These are phyloP conservation scores for Paraescarpia echinospica DNA, from an alignment of 1,140 invertebrate genomes.

Conservation along the genomic window DNA sequence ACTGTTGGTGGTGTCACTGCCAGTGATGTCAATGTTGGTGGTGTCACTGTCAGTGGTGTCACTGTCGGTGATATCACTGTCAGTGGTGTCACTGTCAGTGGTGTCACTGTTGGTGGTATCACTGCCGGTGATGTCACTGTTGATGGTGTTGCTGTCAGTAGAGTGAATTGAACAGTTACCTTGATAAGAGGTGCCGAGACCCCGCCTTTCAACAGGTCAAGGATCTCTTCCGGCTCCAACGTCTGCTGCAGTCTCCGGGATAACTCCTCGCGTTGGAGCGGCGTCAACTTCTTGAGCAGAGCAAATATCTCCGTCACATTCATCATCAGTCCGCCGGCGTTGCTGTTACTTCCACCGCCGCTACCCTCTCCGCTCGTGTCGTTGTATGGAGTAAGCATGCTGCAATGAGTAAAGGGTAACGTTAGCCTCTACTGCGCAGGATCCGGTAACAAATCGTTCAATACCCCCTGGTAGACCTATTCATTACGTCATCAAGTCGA, in stretches of 20 bases:
- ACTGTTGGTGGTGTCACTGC: too few species aligned
- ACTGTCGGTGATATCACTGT: too few species aligned
- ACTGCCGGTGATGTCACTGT: too few species aligned
- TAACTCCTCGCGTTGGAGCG: not conserved
- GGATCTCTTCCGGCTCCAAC: not conserved
- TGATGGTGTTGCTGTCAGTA: too few species aligned
- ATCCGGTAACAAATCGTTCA: too few species aligned
- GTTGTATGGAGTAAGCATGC: not conserved
- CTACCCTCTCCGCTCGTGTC: not conserved
- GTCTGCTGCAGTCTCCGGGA: not conserved
- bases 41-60: too few species aligned
- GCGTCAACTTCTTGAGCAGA: constrained; percentile 12
- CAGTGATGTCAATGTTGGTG: too few species aligned
- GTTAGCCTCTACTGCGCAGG: too few species aligned
- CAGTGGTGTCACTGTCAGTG: too few species aligned
- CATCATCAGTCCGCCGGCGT: not conserved
- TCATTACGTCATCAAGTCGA: too few species aligned
- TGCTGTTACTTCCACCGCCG: not conserved
- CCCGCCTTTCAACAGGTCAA: not conserved
- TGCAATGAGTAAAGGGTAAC: not conserved
- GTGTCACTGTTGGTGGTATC: too few species aligned
- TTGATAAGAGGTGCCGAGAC: not conserved
- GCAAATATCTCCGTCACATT: constrained; percentile 15
- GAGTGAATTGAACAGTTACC: not conserved
- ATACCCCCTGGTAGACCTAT: too few species aligned